These are phyloP conservation scores for Tachycineta bicolor DNA, from an alignment of 2,113 vertebrate species.

Conservation along the genomic window DNA sequence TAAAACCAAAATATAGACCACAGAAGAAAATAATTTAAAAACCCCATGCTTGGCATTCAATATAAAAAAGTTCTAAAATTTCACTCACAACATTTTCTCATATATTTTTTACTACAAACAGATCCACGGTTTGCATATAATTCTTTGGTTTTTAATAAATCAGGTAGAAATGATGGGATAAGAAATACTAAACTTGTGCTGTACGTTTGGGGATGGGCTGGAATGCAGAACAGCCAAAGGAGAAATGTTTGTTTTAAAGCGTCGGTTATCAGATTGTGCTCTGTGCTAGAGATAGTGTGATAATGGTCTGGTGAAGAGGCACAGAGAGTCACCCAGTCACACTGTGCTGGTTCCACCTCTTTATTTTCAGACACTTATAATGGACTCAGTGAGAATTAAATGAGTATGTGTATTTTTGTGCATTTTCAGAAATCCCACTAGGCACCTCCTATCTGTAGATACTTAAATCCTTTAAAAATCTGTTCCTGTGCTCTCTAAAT, in stretches of 20 bases:
- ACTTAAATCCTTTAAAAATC: not conserved
- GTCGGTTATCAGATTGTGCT: constrained; percentile 12
- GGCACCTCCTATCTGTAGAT: not conserved
- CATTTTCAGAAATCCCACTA: not conserved
- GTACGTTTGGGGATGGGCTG: constrained; percentile 26
- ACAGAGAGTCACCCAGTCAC: not conserved
- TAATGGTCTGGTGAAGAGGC: constrained; percentile 25
- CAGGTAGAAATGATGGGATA: not conserved
- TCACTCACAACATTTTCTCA: not conserved
- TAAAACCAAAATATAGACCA: not conserved
- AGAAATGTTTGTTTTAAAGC: constrained; percentile 37
- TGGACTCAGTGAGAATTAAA: not conserved
- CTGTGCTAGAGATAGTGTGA: constrained; percentile 18
- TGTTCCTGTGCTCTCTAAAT: not conserved
- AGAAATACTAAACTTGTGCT: not conserved
- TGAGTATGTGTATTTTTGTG: not conserved
- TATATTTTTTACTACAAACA: not conserved
- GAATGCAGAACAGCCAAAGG: constrained; percentile 40
- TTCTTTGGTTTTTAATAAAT: not conserved
- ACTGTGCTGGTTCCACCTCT: not conserved
- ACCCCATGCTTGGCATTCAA: not conserved
- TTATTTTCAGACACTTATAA: not conserved
- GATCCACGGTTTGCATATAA: not conserved
- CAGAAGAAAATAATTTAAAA: not conserved
- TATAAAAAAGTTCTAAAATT: not conserved